A percentile compares a stretch with the other conserved stretches of the same genome.
These are phyloP conservation scores for Phragmatobia fuliginosa DNA, from an alignment of 2,888 invertebrate genomes.

Conservation along the genomic window DNA sequence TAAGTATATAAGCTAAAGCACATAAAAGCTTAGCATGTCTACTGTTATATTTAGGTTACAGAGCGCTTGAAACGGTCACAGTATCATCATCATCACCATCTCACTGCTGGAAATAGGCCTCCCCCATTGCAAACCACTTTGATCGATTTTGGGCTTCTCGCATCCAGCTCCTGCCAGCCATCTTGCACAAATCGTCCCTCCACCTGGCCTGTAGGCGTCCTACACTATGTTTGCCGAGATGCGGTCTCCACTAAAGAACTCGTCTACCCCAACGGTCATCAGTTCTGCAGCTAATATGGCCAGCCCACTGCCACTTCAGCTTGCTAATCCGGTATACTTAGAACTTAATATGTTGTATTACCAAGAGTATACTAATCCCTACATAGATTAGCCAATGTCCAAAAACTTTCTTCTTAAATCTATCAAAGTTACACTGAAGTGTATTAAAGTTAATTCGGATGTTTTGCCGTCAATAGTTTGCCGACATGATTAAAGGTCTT, in stretches of 20 bases:
- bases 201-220: no score
- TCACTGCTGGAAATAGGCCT: no score
- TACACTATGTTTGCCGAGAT: no score
- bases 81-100: no score
- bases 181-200: no score
- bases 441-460: conserved; percentile 30
- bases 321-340: not conserved
- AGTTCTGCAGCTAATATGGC: no score
- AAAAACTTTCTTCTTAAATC: conserved; percentile 33
- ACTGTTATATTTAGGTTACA: not conserved
- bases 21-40: not conserved
- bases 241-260: no score
- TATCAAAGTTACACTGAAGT: conserved; percentile 26
- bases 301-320: no score
- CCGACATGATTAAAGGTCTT: conserved; percentile 56
- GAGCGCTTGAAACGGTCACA: not conserved
- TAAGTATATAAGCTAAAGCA: not conserved
- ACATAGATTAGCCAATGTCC: not conserved
- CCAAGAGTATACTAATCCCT: not conserved
- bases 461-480: conserved; percentile 60
- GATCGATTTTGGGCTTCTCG: no score
- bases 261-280: no score
- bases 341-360: not conserved
- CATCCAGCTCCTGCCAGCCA: no score
- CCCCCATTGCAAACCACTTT: no score